phyloP scores from a whole-genome alignment of 2,113 vertebrate species.

The Chloropsis cyanopogon region DNA sequence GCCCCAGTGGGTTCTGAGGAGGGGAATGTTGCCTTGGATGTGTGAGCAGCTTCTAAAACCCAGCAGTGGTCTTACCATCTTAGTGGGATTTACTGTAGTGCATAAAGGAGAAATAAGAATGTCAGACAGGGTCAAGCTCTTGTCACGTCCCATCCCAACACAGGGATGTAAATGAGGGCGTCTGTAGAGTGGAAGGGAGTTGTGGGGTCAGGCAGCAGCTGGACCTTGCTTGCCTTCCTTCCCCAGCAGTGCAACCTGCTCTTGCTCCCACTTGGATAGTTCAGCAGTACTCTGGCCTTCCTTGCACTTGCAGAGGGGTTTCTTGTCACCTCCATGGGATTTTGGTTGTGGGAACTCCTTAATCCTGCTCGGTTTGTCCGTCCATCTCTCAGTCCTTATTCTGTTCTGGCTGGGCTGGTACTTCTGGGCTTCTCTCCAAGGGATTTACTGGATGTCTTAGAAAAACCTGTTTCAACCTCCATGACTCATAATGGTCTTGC shows the following conservation, averaged over 20 bases:
- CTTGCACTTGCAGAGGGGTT: background rate
- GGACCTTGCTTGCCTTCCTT: background rate
- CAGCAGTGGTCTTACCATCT: background rate
- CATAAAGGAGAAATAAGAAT: background rate
- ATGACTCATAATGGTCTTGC: background rate
- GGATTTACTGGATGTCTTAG: background rate
- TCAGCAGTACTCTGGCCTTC: background rate
- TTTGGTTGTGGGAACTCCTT: background rate
- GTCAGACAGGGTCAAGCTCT: background rate
- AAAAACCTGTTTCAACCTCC: background rate
- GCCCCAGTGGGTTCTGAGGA: fast-evolving
- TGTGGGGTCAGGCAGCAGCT: background rate
- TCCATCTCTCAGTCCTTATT: background rate
- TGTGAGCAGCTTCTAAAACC: background rate
- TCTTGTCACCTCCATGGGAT: background rate
- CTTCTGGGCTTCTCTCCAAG: background rate
- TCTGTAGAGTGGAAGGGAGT: background rate
- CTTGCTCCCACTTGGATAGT: fast-evolving
- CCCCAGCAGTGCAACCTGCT: background rate
- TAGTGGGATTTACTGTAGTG: background rate
- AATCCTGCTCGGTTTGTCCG: background rate
- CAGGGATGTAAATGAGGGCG: fast-evolving
- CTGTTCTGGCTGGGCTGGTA: background rate
- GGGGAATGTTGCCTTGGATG: background rate
- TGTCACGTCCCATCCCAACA: background rate